Conservation (phyloP, 1,140 invertebrate genomes). For the Macrobrachium rosenbergii region DNA sequence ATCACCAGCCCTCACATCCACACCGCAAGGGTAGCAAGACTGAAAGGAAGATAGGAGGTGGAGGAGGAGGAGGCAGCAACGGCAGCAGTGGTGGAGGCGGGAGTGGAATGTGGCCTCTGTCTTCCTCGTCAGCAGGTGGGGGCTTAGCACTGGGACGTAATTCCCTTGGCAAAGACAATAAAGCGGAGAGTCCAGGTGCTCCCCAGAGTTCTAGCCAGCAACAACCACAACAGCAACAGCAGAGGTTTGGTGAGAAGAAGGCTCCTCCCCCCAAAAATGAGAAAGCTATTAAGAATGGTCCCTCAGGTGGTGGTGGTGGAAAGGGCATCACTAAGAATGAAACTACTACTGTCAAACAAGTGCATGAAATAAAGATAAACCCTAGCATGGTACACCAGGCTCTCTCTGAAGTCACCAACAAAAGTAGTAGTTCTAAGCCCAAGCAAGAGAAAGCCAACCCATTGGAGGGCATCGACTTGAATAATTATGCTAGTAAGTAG, state of each 20-base stretch:
- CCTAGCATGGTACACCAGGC: conserved; percentile 75
- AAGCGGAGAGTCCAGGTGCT: conserved; percentile 56
- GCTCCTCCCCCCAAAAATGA: conserved; percentile 58
- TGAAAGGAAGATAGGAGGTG: conserved; percentile 51
- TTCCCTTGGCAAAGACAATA: conserved; percentile 53
- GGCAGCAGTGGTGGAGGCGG: too few species aligned
- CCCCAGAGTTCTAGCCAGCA: conserved; percentile 47
- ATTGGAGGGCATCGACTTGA: conserved; percentile 74
- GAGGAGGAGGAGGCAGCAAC: conserved; percentile 28
- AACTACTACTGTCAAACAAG: conserved; percentile 73
- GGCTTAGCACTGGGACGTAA: conserved; percentile 55
- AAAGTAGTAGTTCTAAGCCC: conserved; percentile 69
- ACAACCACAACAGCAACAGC: not conserved
- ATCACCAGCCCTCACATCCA: too few species aligned
- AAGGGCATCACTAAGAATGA: conserved; percentile 68
- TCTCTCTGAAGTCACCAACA: conserved; percentile 73
- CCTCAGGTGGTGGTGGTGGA: conserved; percentile 61
- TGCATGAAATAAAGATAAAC: conserved; percentile 76
- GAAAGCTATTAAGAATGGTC: conserved; percentile 47
- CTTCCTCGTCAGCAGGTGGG: conserved; percentile 44
- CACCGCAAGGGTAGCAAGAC: conserved; percentile 56
- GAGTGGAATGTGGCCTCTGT: too few species aligned
- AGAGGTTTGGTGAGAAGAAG: conserved; percentile 61
- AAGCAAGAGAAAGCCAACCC: conserved; percentile 72
- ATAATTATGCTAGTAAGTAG: conserved; percentile 74